These are phyloP conservation scores for Pandemis corylana DNA, from an alignment of 2,888 invertebrate genomes.

Conservation along the genomic window DNA sequence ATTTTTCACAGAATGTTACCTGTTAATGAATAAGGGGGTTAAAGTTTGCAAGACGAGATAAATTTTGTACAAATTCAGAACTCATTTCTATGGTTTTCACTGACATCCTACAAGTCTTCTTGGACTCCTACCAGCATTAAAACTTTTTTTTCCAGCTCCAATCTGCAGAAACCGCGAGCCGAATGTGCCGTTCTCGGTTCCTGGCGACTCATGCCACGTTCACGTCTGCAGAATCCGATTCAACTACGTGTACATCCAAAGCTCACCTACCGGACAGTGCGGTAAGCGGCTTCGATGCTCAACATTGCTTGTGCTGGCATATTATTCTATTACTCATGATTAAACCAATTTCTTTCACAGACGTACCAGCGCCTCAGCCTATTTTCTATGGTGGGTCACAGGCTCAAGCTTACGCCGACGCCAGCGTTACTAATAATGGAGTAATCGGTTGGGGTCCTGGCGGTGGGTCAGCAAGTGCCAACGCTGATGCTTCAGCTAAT, in stretches of 20 bases:
- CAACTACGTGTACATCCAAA: conserved; percentile 71
- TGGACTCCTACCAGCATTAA: not conserved
- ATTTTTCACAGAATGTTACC: too few relatives aligned
- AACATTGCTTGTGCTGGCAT: not conserved
- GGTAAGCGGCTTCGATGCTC: conserved; percentile 43
- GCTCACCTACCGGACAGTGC: conserved; percentile 48
- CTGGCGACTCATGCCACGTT: conserved; percentile 59
- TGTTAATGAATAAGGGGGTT: too few relatives aligned
- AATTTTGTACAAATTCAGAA: not conserved
- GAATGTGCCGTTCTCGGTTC: conserved; percentile 59
- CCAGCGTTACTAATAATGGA: conserved; percentile 2
- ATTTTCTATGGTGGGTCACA: not conserved
- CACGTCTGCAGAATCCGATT: conserved; percentile 67
- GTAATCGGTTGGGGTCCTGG: conserved; percentile 1
- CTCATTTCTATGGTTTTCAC: not conserved
- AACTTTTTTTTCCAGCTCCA: conserved; percentile 58
- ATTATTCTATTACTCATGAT: not conserved
- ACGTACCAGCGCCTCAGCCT: not conserved
- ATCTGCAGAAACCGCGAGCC: conserved; percentile 61
- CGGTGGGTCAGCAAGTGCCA: not conserved
- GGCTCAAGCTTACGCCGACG: not conserved
- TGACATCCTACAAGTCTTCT: not conserved
- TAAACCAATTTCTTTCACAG: not conserved
- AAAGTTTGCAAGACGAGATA: too few relatives aligned
- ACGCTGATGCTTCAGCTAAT: conserved; percentile 1